Evolutionary conservation across 2,797 vertebrate genomes (phyloP).

Genomic region (Molossus molossus): DNA sequence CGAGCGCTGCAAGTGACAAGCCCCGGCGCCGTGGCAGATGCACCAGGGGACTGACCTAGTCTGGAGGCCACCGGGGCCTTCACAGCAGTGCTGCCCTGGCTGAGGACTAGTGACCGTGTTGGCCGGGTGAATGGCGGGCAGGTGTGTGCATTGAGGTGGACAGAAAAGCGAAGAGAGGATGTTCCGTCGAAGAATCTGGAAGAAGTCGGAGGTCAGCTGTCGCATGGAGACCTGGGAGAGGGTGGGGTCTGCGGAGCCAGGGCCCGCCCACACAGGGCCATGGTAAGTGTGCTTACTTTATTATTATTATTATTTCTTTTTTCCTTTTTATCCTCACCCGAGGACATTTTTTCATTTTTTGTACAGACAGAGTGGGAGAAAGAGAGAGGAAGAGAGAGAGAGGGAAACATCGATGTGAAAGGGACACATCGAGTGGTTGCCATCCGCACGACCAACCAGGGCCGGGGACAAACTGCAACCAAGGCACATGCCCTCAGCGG

Average conservation of each 20-base stretch:
- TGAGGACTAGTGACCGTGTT: background rate
- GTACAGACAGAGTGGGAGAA: no score
- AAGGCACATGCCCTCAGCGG: no score
- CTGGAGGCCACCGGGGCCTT: background rate
- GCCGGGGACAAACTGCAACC: no score
- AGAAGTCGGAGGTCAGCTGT: background rate
- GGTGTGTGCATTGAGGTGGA: background rate
- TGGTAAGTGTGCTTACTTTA: fast-evolving
- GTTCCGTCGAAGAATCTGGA: background rate
- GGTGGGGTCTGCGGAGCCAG: background rate
- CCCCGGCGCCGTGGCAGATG: background rate
- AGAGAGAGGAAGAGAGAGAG: no score
- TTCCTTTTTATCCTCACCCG: no score
- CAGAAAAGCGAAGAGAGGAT: background rate
- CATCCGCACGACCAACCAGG: no score
- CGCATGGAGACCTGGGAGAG: background rate
- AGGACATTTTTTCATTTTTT: no score
- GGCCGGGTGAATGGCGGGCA: background rate
- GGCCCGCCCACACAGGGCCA: background rate
- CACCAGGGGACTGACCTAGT: background rate
- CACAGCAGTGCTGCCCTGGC: background rate
- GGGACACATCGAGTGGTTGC: no score
- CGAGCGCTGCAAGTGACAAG: background rate
- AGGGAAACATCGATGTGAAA: no score
- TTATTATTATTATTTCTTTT: no score